Conservation (phyloP, 2,888 invertebrate species). For the Mythimna lalbum region DNA sequence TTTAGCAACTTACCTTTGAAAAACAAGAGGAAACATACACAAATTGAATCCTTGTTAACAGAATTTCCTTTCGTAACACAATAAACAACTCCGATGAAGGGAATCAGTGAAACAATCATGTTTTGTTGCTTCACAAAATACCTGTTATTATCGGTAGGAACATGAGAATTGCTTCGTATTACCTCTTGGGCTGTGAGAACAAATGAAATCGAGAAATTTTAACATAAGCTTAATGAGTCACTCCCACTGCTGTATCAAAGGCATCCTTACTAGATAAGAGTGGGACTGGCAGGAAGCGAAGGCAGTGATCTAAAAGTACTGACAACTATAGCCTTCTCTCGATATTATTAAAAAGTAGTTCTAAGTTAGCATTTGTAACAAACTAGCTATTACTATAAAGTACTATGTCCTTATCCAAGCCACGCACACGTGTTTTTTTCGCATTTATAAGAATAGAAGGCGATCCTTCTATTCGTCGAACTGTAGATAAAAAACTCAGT, state of each 20-base stretch:
- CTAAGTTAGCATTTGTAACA: no score
- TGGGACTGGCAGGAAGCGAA: neutral
- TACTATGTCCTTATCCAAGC: neutral
- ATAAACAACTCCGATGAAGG: slow-evolving; percentile 3
- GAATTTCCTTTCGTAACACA: slow-evolving; percentile 15
- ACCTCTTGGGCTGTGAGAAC: no score
- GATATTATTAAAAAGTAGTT: no score
- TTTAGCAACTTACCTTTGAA: neutral
- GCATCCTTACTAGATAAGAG: neutral
- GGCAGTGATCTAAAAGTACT: neutral
- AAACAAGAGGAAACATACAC: neutral
- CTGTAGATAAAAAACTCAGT: neutral
- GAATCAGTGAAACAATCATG: slow-evolving; percentile 6
- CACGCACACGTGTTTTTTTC: neutral
- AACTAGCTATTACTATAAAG: neutral
- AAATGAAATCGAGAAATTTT: no score
- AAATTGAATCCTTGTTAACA: neutral
- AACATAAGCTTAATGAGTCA: no score
- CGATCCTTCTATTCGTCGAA: neutral
- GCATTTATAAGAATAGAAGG: neutral
- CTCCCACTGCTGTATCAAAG: neutral
- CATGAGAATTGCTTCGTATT: neutral
- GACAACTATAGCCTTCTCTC: neutral
- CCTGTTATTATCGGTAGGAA: neutral
- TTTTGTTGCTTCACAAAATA: slow-evolving; percentile 14